These are phyloP conservation scores for Cabera pusaria DNA, from an alignment of 2,888 invertebrate species.

Conservation along the genomic window DNA sequence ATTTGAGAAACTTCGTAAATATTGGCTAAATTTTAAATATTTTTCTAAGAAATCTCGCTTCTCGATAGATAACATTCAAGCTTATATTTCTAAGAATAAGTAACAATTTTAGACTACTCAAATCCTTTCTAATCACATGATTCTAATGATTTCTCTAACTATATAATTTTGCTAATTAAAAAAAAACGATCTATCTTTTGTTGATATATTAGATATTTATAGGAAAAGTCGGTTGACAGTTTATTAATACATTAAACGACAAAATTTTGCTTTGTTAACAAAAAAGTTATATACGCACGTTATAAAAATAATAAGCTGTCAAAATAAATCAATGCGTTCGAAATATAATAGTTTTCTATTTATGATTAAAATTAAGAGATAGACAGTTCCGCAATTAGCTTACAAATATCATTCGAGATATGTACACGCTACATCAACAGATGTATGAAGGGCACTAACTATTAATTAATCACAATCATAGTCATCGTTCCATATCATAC, in stretches of 20 bases:
- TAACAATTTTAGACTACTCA: constrained; percentile 30
- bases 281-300: no score
- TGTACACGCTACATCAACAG: constrained; percentile 25
- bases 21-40: constrained; percentile 11
- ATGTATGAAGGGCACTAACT: constrained; percentile 20
- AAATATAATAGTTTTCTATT: no score
- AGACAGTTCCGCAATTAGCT: constrained; percentile 3
- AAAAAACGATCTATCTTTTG: constrained; percentile 7
- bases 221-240: no score
- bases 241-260: no score
- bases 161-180: constrained; percentile 6
- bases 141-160: constrained; percentile 28
- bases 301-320: no score
- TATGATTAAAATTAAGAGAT: no score
- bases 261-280: no score
- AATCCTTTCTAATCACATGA: constrained; percentile 29
- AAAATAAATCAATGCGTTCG: no score
- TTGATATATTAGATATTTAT: no score
- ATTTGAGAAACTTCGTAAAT: constrained; percentile 23
- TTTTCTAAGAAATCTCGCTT: constrained; percentile 13
- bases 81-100: constrained; percentile 18
- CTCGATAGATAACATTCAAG: constrained; percentile 9
- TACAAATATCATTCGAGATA: constrained; percentile 43
- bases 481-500: no score
- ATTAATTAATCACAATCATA: no score